Evolutionary conservation across 2,113 vertebrate genomes (phyloP), one percentile per base, ranked within the genome.

Genomic region (Lates calcarifer): DNA sequence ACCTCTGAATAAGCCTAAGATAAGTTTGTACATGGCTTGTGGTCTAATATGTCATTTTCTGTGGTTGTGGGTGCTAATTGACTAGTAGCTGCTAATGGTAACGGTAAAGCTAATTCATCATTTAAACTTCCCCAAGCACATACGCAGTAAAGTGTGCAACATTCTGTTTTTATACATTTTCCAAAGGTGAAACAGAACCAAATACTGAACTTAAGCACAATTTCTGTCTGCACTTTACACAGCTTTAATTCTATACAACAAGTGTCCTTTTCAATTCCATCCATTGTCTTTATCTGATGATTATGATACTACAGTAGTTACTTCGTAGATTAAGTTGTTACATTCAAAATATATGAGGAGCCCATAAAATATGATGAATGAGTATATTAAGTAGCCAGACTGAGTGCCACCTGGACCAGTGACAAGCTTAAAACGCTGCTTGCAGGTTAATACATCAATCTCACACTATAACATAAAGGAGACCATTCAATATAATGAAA

Each of bases 401-500:
- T 20, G 9, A 24, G 49, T n/a, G 49, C 66, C 73, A 82, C 47
- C 37, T 82, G 79, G 79, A 81, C 26, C 31, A 24, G 9, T 68
- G 45, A 70, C 71, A 75, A 47, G 11, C 62, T 20, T 33, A 29
- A 53, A 68, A 43, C 28, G 64, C 57, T 47, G 47, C 47, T 12
- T 55, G 57, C 10, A 29, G 9, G 72, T 57, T 39, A 37, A 63
- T 45, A 47, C 58, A 63, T 68, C 72, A 37, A 20, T 24, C 24
- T 18, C 15, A 20, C 2, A 20, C 4, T 18, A 35, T 31, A 43
- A 28, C 4, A 2, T 11, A 22, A 33, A 31, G 43, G 4, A 33
- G 6, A 2, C 33, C 1, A 22, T 26, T 33, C 20, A 53, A n/a
- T 8, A 35, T 51, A 5, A 57, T 41, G 31, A n/a, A 0, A 55